Base-by-base conservation (phyloP, 2,888 invertebrate genomes). In the Drosophila recens region DNA sequence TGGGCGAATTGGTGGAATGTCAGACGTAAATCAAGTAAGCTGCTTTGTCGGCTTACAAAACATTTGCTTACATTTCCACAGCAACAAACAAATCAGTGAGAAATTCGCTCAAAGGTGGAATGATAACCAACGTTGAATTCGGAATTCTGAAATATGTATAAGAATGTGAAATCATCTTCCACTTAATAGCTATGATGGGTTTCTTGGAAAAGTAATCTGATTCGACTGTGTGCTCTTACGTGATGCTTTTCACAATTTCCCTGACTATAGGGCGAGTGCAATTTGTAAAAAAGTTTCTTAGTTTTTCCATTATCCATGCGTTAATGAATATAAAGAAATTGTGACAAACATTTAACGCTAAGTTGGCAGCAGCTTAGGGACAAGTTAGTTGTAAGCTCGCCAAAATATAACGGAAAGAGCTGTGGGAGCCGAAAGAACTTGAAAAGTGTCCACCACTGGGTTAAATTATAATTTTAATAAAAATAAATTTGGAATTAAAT, bases 41-140 rank as follows among this genome's bases (percentile, higher is more conserved):
- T 67, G 82, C 87, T 82, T 87, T 87, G 89, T 76, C 87, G 81
- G 79, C 89, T 83, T 88, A 87, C 71, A 74, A 65, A 67, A 68
- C 87, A 81, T 77, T 78, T 78, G 65, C 79, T 78, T 78, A 78
- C 78, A 80, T 73, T 73, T 77, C 63, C 78, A 80, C 53, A 78
- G 73, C 68, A 72, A 46, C 67, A 77, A 82, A 76, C 73, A 82
- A 81, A 79, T 84, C 79, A 75, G 59, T 69, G 59, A 69, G 70
- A 72, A 77, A 77, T 71, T 75, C 62, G 42, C 71, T 80, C 76
- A 80, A 79, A 77, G 76, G 62, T 71, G 52, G 59, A 75, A 62
- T 38, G 57, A 62, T 74, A 75, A 59, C 45, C 68, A 49, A 52
- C 23, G 15, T 46, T 52, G 56, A 64, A 53, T 64, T 51, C 49